phyloP scores from a whole-genome alignment of 2,888 invertebrate genomes.

The Caenorhabditis sulstoni region DNA sequence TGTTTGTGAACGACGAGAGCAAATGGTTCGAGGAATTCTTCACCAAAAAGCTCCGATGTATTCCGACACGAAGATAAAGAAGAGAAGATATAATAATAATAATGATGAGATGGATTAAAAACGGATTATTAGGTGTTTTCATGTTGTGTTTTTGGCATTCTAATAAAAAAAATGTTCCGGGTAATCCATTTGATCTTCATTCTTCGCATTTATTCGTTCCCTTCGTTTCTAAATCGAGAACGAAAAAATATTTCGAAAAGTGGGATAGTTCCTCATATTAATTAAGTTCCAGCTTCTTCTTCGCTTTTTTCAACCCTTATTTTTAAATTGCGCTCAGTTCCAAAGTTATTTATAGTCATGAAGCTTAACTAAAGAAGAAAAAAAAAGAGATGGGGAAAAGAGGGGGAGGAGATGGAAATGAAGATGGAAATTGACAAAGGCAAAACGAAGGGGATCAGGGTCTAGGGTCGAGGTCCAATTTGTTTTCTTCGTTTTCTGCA shows the following conservation, averaged over 20 bases:
- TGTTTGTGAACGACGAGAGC: constrained; percentile 67
- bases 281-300: neutral
- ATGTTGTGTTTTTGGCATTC: neutral
- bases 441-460: too few species aligned
- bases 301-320: neutral
- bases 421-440: neutral
- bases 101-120: constrained; percentile 15
- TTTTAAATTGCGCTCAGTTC: neutral
- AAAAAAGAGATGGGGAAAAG: too few species aligned
- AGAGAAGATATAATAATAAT: neutral
- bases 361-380: neutral
- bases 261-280: constrained; percentile 1
- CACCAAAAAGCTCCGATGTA: constrained; percentile 54
- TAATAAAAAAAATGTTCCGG: constrained; percentile 21
- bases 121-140: constrained; percentile 24
- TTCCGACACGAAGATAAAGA: constrained; percentile 42
- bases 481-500: too few species aligned
- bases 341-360: neutral
- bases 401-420: too few species aligned
- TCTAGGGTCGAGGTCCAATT: too few species aligned
- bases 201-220: neutral
- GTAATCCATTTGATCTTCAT: constrained; percentile 19
- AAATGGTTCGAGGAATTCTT: constrained; percentile 59
- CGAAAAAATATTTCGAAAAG: neutral
- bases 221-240: neutral